Conservation (phyloP, 2,888 invertebrate species). For the Pemphredon lugubris region DNA sequence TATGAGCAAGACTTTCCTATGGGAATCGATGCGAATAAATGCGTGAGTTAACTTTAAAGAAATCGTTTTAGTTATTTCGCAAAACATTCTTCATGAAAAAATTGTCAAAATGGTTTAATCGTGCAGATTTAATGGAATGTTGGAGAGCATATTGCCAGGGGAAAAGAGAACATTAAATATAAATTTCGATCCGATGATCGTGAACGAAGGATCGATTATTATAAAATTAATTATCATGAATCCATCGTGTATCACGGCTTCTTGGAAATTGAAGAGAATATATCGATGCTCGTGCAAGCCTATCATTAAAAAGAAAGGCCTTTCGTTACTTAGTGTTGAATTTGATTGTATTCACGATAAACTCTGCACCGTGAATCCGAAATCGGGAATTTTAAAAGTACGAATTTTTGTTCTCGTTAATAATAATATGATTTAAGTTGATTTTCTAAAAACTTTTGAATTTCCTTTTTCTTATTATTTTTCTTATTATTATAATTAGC, state of each 20-base stretch:
- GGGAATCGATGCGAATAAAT: constrained; percentile 79
- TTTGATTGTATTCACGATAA: constrained; percentile 46
- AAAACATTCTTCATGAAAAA: too few relatives aligned
- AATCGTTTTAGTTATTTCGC: neutral
- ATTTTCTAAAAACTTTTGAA: too few relatives aligned
- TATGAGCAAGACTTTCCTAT: constrained; percentile 77
- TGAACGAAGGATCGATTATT: constrained; percentile 10
- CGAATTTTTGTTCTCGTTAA: neutral
- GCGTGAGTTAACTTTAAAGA: constrained; percentile 73
- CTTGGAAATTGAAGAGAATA: constrained; percentile 35
- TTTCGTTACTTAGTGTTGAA: constrained; percentile 19
- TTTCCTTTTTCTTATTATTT: too few relatives aligned
- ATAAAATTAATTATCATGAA: constrained; percentile 47
- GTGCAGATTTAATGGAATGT: constrained; percentile 35
- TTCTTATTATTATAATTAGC: neutral
- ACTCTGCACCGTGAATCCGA: constrained; percentile 38
- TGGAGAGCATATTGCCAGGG: constrained; percentile 40
- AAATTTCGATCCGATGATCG: constrained; percentile 33
- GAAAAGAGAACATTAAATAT: constrained; percentile 21
- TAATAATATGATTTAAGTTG: too few relatives aligned
- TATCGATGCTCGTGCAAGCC: constrained; percentile 44
- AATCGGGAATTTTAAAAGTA: constrained; percentile 40
- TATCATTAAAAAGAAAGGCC: constrained; percentile 19
- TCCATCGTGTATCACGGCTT: constrained; percentile 15
- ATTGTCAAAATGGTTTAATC: too few relatives aligned